These are phyloP conservation scores for Caenorhabditis becei DNA, from an alignment of 2,888 invertebrate genomes.

Conservation along the genomic window DNA sequence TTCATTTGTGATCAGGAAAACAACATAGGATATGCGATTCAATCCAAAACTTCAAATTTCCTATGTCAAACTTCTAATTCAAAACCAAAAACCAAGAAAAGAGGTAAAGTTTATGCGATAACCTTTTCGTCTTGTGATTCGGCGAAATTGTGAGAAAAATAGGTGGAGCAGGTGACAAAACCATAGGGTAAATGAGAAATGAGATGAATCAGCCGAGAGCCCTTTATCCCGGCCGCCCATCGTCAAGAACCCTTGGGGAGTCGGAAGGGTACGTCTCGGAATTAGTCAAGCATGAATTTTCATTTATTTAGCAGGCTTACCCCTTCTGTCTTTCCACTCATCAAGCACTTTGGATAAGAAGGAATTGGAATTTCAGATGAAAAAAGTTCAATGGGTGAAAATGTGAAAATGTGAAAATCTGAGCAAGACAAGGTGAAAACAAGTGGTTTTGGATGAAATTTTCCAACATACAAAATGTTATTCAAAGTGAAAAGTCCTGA, in stretches of 20 bases:
- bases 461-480: no score
- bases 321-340: not conserved
- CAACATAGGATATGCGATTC: no score
- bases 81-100: no score
- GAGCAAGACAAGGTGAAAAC: not conserved
- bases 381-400: not conserved
- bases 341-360: not conserved
- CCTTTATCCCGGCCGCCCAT: slow-evolving; percentile 15
- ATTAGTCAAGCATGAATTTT: slow-evolving; percentile 54
- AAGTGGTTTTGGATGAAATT: not conserved
- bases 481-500: no score
- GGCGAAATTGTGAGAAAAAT: no score
- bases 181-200: not conserved
- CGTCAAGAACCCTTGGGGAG: slow-evolving; percentile 52
- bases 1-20: no score
- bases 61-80: no score
- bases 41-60: no score
- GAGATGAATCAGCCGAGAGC: slow-evolving; percentile 4
- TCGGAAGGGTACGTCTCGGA: slow-evolving; percentile 25
- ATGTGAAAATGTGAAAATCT: not conserved
- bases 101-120: no score
- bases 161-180: no score
- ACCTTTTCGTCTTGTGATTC: no score
- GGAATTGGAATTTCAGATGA: slow-evolving; percentile 2
- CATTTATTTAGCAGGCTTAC: slow-evolving; percentile 32